Evolutionary conservation across 2,797 vertebrate genomes (phyloP), one percentile per base, ranked within the genome.

Genomic region (Oreochromis grahami): DNA sequence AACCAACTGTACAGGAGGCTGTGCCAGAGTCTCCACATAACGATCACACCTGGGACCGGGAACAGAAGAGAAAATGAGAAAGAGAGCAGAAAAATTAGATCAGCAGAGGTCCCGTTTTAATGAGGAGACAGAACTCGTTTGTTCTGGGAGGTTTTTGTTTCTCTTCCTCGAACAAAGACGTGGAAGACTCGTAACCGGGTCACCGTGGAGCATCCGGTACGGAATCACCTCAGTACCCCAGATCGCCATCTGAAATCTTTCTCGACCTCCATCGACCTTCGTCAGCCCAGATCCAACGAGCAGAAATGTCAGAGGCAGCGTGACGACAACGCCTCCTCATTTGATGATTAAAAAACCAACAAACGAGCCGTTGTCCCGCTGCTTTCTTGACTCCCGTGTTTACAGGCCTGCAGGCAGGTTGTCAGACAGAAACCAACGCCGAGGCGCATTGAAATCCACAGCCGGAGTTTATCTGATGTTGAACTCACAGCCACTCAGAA

Each of bases 291-390:
- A 85, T 79, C 10, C 38, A 36, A 41, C 19, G 78, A 88, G 77
- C 78, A 36, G 48, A 84, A 88, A 91, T 84, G 90, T 92, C 91
- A 88, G 84, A 70, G 84, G 87, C 83, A 43, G 63, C 38, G 38
- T 14, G 82, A 92, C 77, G 80, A 82, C 13, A 8, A 7, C 15
- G 58, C 43, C 80, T 80, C 83, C 86, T 79, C 38, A 7, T 87
- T 85, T 79, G 81, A 89, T 43, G 12, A n/a, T n/a, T n/a, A n/a
- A n/a, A n/a, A 26, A 53, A 53, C 52, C 24, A 50, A 89, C 86
- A 93, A 87, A 78, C 11, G 24, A 70, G 78, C 34, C 14, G 53
- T 88, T 90, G 86, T 92, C 87, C 80, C 9, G 68, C 83, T 41
- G 85, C 84, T 52, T 78, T 82, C 45, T 32, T 56, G 87, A 36